phyloP scores from a whole-genome alignment of 1,140 invertebrate species.

The Bilobella aurantiaca region DNA sequence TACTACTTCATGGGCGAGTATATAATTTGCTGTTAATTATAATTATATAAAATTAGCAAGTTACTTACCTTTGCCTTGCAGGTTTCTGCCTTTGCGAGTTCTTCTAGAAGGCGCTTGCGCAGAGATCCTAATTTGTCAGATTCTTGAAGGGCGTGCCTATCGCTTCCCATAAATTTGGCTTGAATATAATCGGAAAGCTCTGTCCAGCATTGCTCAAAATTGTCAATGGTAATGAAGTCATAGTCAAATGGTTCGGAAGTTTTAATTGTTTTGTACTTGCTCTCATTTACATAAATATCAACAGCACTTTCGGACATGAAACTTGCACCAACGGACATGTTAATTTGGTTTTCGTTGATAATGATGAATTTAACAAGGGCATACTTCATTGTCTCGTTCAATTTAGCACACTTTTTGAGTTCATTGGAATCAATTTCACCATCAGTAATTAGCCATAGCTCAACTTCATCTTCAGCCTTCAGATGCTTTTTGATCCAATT shows the following conservation, averaged over 20 bases:
- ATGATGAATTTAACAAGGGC: conserved; percentile 9
- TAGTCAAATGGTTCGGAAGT: conserved; percentile 18
- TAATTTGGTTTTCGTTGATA: not conserved
- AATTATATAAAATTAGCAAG: not conserved
- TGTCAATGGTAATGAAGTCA: not conserved
- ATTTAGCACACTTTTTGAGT: conserved; percentile 1
- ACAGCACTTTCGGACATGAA: conserved; percentile 2
- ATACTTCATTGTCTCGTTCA: conserved; percentile 13
- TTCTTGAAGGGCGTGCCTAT: conserved; percentile 7
- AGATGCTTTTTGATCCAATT: conserved; percentile 7
- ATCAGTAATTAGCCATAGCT: conserved; percentile 19
- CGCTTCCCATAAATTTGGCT: conserved; percentile 19
- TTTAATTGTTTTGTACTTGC: not conserved
- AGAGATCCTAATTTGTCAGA: conserved; percentile 9
- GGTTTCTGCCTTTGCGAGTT: not conserved
- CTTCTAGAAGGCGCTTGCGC: conserved; percentile 7
- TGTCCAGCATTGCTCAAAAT: not conserved
- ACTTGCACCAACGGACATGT: conserved; percentile 17
- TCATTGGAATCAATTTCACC: conserved; percentile 9
- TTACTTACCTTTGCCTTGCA: not conserved
- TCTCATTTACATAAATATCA: conserved; percentile 8
- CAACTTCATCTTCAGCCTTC: not conserved
- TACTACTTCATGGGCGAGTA: too few relatives aligned
- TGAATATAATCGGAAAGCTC: conserved; percentile 16
- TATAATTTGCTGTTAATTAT: too few relatives aligned